A percentile compares a stretch with the other conserved stretches of the same genome.
Conservation (phyloP, 2,113 vertebrate species). For the Platysteira castanea region DNA sequence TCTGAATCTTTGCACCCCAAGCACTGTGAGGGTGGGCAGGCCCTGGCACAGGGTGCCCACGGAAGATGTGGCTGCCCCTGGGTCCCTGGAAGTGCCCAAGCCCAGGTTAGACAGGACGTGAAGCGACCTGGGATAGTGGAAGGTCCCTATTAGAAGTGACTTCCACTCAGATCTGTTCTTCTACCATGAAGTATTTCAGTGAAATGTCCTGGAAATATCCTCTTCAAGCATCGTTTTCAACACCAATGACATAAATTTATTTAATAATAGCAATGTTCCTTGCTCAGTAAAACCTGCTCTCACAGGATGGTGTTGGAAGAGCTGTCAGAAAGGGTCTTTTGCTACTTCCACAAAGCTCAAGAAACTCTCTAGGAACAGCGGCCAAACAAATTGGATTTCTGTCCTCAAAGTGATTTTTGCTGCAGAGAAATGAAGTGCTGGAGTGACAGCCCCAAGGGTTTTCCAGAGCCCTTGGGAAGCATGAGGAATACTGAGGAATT, state of each 20-base stretch:
- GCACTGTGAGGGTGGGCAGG: background rate
- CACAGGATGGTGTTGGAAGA: background rate
- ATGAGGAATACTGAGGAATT: background rate
- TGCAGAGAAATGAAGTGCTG: background rate
- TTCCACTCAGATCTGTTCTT: background rate
- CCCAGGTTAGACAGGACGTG: rapidly evolving
- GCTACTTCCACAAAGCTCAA: background rate
- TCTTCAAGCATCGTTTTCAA: background rate
- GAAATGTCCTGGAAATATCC: background rate
- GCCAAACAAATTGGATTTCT: background rate
- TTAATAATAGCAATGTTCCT: background rate
- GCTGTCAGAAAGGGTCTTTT: background rate
- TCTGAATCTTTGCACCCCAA: background rate
- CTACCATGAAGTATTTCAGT: background rate
- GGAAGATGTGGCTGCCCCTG: background rate
- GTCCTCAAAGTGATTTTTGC: background rate
- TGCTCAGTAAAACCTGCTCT: background rate
- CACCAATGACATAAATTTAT: background rate
- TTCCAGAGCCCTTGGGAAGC: background rate
- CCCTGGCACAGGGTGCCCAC: background rate
- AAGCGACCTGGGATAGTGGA: rapidly evolving
- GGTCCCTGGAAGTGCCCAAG: background rate
- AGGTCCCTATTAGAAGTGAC: background rate
- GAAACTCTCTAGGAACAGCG: background rate
- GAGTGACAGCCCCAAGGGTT: background rate